Evolutionary conservation across 2,113 vertebrate species (phyloP), one percentile per base, ranked within the genome.

Genomic region (Neogobius melanostomus): DNA sequence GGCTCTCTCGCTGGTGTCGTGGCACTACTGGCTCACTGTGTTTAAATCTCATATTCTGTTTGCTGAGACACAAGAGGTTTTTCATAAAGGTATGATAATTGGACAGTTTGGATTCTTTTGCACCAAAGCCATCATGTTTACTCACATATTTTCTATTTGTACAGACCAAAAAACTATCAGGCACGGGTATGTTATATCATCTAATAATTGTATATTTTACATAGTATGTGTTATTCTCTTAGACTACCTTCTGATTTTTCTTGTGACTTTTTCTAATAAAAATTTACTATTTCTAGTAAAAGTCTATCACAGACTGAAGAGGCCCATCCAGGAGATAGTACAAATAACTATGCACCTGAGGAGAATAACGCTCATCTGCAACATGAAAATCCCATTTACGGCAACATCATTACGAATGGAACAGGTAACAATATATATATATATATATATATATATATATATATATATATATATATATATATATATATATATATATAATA

Each of bases 331-430:
- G 61, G 67, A 42, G 70, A 86, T 15, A 36, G 28, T 36, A 46
- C 71, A 0, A 79, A 68, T 66, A 67, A 68, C 52, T 67, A 68
- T 15, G 71, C 77, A 54, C 45, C 66, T 50, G 73, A 72, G 57
- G 82, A 84, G 64, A 70, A 68, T 1, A 75, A 77, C 50, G 43
- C 65, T 45, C 67, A 71, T 8, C 66, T 70, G 52, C 69, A 68
- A 69, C 83, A 84, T 45, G 91, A 93, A 52, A 92, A 93, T 88
- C 91, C 92, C 56, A 93, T 93, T 69, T 93, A 93, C 63, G 93
- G 91, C 28, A 93, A 93, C 80, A 92, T 93, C 69, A 70, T 44
- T 72, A 54, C 82, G 74, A 81, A 90, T 0, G 75, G 76, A 75
- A 51, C 56, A 67, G 84, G 90, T 92, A 48, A 85, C 76, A 42